Base-by-base conservation (phyloP, 2,797 vertebrate genomes). In the Dipus sagitta region DNA sequence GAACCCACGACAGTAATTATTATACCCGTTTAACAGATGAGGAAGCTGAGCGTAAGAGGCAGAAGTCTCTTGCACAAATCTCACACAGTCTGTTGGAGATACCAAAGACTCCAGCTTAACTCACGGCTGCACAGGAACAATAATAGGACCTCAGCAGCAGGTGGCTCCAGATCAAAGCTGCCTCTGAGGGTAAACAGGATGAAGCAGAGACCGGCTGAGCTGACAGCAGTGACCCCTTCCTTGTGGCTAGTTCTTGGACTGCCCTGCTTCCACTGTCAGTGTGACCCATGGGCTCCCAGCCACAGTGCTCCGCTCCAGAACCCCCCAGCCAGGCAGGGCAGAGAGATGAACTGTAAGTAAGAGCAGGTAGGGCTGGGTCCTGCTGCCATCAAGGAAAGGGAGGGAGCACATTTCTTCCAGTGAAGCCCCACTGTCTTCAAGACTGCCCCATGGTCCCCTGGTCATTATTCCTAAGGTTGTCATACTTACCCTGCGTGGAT, bases 81-180 rank as follows among this genome's bases (percentile, higher is more conserved):
- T 90, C 62, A 10, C 12, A 20, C 0, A 7, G 30, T 92, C 38
- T 18, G 15, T 54, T 60, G 76, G 28, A 32, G 42, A 85, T n/a
- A 4, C 8, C 24, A 71, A 58, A 74, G 20, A 21, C 60, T 88
- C 91, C 60, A 28, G 28, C 6, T 52, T 28, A n/a, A 34, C 42
- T 58, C 8, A 26, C 18, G 21, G 32, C 28, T 32, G 58, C 13
- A 60, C 10, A 52, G 82, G 79, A 76, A 62, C 23, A 58, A 52
- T 67, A 32, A 23, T 82, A 21, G 47, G 82, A 30, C 23, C 38
- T 28, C 34, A 78, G 30, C 78, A 54, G 88, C 86, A 65, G 58
- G 65, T 6, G 77, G 38, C 58, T 42, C 65, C 30, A 34, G 77
- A 93, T 93, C 94, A 94, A 79, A 95, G 81, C 10, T 21, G 38